Conservation (phyloP, 2,113 vertebrate species). For the Cynopterus brachyotis region DNA sequence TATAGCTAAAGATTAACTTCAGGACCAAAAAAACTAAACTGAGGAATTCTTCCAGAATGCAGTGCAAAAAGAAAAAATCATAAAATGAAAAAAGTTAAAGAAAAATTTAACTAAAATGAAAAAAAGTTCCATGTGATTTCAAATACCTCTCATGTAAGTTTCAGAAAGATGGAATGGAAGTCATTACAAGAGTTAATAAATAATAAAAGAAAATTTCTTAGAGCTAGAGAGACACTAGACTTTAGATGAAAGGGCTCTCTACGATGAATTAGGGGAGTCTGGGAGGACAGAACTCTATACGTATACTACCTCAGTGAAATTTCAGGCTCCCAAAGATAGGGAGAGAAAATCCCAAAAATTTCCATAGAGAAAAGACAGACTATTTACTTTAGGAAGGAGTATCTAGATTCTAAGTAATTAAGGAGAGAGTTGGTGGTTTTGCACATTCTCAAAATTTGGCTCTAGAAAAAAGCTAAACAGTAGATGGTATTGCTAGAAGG, state of each 20-base stretch:
- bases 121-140: not conserved
- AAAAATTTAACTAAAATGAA: not conserved
- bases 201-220: not conserved
- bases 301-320: not conserved
- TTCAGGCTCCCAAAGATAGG: not conserved
- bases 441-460: not conserved
- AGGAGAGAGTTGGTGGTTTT: not conserved
- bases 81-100: not conserved
- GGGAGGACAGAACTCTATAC: not conserved
- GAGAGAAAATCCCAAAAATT: not conserved
- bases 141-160: not conserved
- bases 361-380: not conserved
- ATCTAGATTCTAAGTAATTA: not conserved
- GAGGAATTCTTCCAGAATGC: not conserved
- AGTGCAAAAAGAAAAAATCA: constrained; percentile 13
- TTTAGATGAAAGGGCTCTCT: not conserved
- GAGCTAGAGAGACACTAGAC: not conserved
- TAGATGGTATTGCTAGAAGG: not conserved
- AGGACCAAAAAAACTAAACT: not conserved
- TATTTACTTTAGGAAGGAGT: not conserved
- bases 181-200: constrained; percentile 28
- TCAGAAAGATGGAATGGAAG: not conserved
- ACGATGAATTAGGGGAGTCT: not conserved
- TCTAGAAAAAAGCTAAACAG: not conserved
- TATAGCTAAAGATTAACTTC: not conserved